phyloP scores from a whole-genome alignment of 2,113 vertebrate species.

The Emydocephalus ijimae region DNA sequence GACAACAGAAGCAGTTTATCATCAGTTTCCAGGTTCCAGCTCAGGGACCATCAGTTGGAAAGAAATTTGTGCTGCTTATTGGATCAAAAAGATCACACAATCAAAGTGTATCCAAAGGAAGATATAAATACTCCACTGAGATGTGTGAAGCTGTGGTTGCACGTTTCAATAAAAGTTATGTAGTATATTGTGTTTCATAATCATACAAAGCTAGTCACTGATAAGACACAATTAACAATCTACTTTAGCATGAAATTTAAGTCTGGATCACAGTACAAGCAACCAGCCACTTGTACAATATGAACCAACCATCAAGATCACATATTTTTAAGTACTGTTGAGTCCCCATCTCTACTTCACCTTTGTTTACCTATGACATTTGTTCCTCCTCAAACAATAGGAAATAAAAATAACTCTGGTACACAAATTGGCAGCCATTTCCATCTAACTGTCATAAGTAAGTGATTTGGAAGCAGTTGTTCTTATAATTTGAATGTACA shows the following conservation, averaged over 20 bases:
- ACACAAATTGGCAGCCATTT: slow-evolving; percentile 47
- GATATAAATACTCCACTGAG: not conserved
- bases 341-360: slow-evolving; percentile 43
- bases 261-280: slow-evolving; percentile 30
- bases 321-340: slow-evolving; percentile 29
- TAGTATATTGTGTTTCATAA: not conserved
- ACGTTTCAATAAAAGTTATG: not conserved
- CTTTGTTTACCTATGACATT: slow-evolving; percentile 43
- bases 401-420: slow-evolving; percentile 55
- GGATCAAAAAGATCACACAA: not conserved
- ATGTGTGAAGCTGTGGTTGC: too few relatives aligned
- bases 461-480: slow-evolving; percentile 48
- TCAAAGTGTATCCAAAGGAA: not conserved
- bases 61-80: not conserved
- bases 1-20: not conserved
- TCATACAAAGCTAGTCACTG: not conserved
- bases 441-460: slow-evolving; percentile 45
- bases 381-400: slow-evolving; percentile 46
- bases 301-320: slow-evolving; percentile 26
- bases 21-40: not conserved
- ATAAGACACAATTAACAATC: slow-evolving; percentile 23
- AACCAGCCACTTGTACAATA: slow-evolving; percentile 43
- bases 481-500: slow-evolving; percentile 37
- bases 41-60: not conserved
- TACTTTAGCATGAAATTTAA: slow-evolving; percentile 44